Evolutionary conservation across 2,888 invertebrate species (phyloP).

Genomic region (Folsomia candida): DNA sequence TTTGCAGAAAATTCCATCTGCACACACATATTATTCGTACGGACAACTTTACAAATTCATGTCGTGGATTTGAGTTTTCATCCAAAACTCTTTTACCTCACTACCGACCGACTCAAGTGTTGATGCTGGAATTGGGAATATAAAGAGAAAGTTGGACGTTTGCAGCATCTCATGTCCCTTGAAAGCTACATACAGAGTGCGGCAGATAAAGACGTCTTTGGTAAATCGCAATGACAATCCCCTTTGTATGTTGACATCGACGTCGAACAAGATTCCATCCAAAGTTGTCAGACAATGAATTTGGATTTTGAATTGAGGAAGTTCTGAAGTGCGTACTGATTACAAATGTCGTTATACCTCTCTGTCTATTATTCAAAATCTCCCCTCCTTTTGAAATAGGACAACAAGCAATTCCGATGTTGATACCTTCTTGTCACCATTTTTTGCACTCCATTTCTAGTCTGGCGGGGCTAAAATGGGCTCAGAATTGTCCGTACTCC

Average conservation of each 20-base stretch:
- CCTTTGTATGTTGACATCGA: not conserved
- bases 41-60: not conserved
- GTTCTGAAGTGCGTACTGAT: conserved; percentile 4
- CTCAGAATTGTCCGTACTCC: too few relatives aligned
- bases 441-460: not conserved
- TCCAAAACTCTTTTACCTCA: not conserved
- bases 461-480: too few relatives aligned
- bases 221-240: not conserved
- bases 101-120: too few relatives aligned
- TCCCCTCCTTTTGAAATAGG: not conserved
- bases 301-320: not conserved
- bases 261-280: not conserved
- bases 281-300: not conserved
- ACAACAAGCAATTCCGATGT: not conserved
- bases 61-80: not conserved
- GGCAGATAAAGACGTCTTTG: conserved; percentile 2
- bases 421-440: conserved; percentile 7
- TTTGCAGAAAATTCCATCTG: not conserved
- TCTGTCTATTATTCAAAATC: conserved; percentile 3
- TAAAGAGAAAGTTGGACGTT: too few relatives aligned
- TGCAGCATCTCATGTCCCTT: too few relatives aligned
- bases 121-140: too few relatives aligned
- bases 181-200: not conserved
- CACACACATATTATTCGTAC: too few relatives aligned
- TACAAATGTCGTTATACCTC: conserved; percentile 8